Evolutionary conservation across 2,888 invertebrate species (phyloP).

Genomic region (Pristionchus entomophagus): DNA sequence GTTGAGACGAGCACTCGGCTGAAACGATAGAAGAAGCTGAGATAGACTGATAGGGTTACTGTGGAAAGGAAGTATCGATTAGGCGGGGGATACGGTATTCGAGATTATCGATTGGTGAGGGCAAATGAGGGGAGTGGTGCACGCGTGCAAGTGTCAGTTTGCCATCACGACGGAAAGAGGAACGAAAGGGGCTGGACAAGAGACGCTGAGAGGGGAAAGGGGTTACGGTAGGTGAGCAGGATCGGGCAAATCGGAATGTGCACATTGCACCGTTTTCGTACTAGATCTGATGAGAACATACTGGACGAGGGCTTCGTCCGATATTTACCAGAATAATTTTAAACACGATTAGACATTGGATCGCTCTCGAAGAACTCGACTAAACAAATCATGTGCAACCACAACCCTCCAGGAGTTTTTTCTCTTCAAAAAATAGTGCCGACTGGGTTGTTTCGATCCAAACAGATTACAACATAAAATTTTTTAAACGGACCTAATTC

Average conservation of each 20-base stretch:
- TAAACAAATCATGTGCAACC: no score
- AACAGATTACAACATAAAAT: no score
- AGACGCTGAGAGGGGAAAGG: neutral
- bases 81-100: slow-evolving; percentile 26
- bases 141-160: neutral
- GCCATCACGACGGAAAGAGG: neutral
- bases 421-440: no score
- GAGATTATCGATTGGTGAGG: slow-evolving; percentile 39
- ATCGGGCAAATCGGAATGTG: neutral
- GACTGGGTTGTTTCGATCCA: no score
- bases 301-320: no score
- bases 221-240: neutral
- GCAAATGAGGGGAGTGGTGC: neutral
- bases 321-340: no score
- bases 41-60: slow-evolving; percentile 15
- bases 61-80: neutral
- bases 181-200: neutral
- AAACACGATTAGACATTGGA: no score
- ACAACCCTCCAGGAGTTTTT: no score
- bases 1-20: neutral
- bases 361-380: no score
- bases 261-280: neutral
- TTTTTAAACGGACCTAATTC: no score
- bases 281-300: neutral
- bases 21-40: slow-evolving; percentile 31